Percentiles rank a stretch among this genome's conserved stretches.
phyloP scores from a whole-genome alignment of 2,797 vertebrate genomes.

The Acropternis orthonyx region DNA sequence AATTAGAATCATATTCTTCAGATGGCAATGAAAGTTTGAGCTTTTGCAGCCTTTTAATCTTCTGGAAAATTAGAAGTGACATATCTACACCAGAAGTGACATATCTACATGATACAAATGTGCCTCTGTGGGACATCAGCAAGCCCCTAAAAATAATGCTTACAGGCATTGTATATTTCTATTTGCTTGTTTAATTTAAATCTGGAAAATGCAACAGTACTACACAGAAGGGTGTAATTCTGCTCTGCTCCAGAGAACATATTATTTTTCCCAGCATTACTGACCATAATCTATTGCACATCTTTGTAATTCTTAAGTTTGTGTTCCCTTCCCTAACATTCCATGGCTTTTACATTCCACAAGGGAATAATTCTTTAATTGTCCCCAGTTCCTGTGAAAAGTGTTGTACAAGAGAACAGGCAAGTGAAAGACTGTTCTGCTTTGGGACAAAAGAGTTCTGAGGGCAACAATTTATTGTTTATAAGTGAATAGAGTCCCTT shows the following conservation, averaged over 20 bases:
- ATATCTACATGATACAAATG: background rate
- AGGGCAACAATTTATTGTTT: background rate
- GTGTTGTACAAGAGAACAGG: background rate
- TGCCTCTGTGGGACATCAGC: background rate
- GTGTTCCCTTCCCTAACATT: conserved; percentile 43
- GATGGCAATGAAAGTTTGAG: background rate
- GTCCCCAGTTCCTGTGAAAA: conserved; percentile 46
- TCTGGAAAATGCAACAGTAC: background rate
- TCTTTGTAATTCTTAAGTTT: background rate
- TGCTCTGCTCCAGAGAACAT: background rate
- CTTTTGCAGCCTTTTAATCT: background rate
- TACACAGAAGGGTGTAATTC: background rate
- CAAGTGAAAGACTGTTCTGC: background rate
- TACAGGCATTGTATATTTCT: background rate
- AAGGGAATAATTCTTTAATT: conserved; percentile 49
- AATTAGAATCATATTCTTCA: background rate
- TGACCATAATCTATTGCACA: conserved; percentile 31
- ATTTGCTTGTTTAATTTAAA: background rate
- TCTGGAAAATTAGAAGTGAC: background rate
- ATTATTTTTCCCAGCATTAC: conserved; percentile 20
- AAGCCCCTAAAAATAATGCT: background rate
- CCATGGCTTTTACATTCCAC: conserved; percentile 32
- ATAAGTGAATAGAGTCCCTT: background rate
- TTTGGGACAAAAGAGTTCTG: background rate
- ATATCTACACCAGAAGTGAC: background rate